phyloP scores from a whole-genome alignment of 1,140 invertebrate genomes.

The Ostrea denselamellosa region DNA sequence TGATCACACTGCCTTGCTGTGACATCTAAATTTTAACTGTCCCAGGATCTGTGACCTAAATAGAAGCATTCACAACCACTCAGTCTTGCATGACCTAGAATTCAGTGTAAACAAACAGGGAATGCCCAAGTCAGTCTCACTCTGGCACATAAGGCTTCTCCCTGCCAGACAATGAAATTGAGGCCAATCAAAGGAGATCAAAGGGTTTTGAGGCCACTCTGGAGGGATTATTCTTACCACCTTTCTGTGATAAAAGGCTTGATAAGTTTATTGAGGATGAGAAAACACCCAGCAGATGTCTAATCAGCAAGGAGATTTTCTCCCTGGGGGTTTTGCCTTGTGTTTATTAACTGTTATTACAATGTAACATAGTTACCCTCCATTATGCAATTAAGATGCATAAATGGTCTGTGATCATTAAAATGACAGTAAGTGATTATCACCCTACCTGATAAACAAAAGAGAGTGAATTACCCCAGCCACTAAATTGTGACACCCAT shows the following conservation, averaged over 20 bases:
- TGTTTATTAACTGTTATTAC: slow-evolving; percentile 15
- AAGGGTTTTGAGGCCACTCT: not conserved
- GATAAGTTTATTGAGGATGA: not conserved
- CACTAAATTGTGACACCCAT: not conserved
- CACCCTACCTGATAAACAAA: not conserved
- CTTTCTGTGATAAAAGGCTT: not conserved
- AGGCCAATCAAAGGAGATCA: slow-evolving; percentile 6
- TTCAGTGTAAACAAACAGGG: not conserved
- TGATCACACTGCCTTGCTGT: not conserved
- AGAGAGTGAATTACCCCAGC: not conserved
- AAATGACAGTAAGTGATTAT: not conserved
- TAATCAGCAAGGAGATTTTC: not conserved
- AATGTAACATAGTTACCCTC: not conserved
- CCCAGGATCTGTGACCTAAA: not conserved
- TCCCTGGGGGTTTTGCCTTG: not conserved
- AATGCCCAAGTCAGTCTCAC: not conserved
- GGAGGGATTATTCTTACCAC: not conserved
- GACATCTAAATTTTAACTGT: not conserved
- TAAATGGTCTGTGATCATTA: not conserved
- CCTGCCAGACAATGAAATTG: slow-evolving; percentile 3
- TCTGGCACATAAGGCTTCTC: not conserved
- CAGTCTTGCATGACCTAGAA: slow-evolving; percentile 4
- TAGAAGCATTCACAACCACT: not conserved
- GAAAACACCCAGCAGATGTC: not conserved
- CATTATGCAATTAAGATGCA: not conserved